Evolutionary conservation across 2,113 vertebrate species (phyloP).

Genomic region (Pseudopipra pipra): DNA sequence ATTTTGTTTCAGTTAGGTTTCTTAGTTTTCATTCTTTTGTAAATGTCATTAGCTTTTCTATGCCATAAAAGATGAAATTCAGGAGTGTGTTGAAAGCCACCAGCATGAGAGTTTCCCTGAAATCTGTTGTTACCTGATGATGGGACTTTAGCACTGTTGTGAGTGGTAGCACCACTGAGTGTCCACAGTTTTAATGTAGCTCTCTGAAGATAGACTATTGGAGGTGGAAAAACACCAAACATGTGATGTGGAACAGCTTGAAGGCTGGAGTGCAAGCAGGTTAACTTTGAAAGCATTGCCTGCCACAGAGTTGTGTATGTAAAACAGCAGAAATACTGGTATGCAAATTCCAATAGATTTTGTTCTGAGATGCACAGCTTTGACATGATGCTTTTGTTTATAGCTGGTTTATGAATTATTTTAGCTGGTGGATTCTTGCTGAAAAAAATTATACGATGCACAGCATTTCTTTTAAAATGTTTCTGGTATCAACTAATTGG

Average conservation of each 20-base stretch:
- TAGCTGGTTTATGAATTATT: neutral
- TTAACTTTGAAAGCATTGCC: neutral
- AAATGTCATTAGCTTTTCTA: neutral
- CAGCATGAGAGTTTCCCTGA: neutral
- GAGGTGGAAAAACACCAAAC: neutral
- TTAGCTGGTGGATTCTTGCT: constrained; percentile 76
- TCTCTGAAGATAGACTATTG: neutral
- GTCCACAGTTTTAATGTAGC: neutral
- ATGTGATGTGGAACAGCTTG: neutral
- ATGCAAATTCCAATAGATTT: neutral
- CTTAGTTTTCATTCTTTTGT: neutral
- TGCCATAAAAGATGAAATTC: neutral
- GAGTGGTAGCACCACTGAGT: neutral
- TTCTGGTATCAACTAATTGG: neutral
- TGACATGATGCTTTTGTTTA: neutral
- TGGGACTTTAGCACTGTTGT: neutral
- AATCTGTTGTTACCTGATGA: neutral
- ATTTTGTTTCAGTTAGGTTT: neutral
- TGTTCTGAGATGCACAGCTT: neutral
- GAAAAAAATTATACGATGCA: constrained; percentile 40
- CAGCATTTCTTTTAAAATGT: neutral
- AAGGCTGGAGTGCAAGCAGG: neutral
- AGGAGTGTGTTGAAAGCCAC: neutral
- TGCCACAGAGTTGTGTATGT: neutral
- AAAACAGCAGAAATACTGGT: neutral